Percentiles rank a stretch among this genome's conserved stretches.
phyloP scores from a whole-genome alignment of 2,797 vertebrate species.

The Lates japonicus region DNA sequence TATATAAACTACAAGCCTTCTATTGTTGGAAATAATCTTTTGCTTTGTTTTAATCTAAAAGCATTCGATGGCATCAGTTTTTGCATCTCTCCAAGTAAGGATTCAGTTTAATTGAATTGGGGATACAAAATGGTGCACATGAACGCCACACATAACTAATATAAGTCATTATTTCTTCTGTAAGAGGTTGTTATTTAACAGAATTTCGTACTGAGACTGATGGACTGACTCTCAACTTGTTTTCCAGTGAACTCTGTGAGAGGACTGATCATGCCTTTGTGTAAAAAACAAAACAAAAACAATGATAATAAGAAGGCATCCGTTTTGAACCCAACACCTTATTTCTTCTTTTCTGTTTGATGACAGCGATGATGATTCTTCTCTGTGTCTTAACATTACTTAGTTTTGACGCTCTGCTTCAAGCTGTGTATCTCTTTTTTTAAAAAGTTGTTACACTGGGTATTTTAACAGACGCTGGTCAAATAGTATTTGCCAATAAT shows the following conservation, averaged over 20 bases:
- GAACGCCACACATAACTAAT: conserved; percentile 34
- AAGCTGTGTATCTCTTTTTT: conserved; percentile 60
- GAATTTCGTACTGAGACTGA: conserved; percentile 32
- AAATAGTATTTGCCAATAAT: conserved; percentile 53
- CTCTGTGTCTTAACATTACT: conserved; percentile 71
- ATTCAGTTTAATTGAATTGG: conserved; percentile 47
- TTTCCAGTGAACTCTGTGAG: conserved; percentile 46
- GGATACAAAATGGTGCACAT: conserved; percentile 43
- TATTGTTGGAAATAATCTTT: conserved; percentile 50
- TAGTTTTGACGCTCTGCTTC: conserved; percentile 70
- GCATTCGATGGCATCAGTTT: conserved; percentile 13
- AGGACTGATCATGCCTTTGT: conserved; percentile 42
- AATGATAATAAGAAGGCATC: conserved; percentile 20
- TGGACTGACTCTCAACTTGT: conserved; percentile 31
- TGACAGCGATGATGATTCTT: conserved; percentile 17
- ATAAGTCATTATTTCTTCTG: conserved; percentile 30
- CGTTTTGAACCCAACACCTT: conserved; percentile 21
- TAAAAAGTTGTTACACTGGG: conserved; percentile 80
- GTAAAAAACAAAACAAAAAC: conserved; percentile 22
- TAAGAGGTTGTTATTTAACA: conserved; percentile 49
- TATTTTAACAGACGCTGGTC: conserved; percentile 78
- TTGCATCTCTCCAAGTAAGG: conserved; percentile 38
- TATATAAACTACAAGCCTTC: conserved; percentile 59
- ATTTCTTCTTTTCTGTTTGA: conserved; percentile 44
- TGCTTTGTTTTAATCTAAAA: conserved; percentile 44